Conservation (phyloP, 1,140 invertebrate species). For the Bombus superbus region DNA sequence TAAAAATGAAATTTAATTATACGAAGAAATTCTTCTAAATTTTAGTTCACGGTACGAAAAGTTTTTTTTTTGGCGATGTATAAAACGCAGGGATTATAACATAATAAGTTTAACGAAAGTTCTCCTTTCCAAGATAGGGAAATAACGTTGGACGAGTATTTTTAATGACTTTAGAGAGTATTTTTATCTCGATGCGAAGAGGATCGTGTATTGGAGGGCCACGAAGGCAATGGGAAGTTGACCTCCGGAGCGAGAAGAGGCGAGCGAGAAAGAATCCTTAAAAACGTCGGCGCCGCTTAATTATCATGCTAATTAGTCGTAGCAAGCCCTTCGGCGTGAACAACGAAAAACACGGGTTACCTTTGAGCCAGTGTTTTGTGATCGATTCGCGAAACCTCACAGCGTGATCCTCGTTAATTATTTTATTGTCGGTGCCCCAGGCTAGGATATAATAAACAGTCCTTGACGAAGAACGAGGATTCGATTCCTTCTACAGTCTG, state of each 20-base stretch:
- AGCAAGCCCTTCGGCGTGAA: constrained; percentile 44
- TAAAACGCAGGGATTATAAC: not conserved
- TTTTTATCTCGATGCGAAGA: constrained; percentile 11
- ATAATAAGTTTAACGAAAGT: not conserved
- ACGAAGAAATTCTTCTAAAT: not conserved
- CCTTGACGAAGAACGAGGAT: not conserved
- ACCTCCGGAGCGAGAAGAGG: constrained; percentile 1
- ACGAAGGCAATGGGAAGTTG: constrained; percentile 34
- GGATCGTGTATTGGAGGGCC: not conserved
- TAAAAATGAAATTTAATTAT: not conserved
- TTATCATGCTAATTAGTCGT: constrained; percentile 70
- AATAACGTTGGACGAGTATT: not conserved
- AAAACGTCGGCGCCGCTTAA: constrained; percentile 62
- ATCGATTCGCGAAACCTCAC: constrained; percentile 60
- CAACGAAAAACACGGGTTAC: constrained; percentile 47
- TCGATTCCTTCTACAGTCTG: not conserved
- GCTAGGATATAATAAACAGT: constrained; percentile 29
- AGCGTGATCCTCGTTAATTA: constrained; percentile 60
- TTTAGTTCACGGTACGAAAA: not conserved
- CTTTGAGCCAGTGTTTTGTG: constrained; percentile 33
- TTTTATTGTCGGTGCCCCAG: constrained; percentile 56
- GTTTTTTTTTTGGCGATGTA: not conserved
- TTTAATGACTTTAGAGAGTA: no score
- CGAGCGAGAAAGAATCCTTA: constrained; percentile 44
- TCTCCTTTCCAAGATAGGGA: not conserved